Percentiles rank a stretch among this genome's conserved stretches.
Conservation (phyloP, 1,140 invertebrate genomes). For the Apis cerana region DNA sequence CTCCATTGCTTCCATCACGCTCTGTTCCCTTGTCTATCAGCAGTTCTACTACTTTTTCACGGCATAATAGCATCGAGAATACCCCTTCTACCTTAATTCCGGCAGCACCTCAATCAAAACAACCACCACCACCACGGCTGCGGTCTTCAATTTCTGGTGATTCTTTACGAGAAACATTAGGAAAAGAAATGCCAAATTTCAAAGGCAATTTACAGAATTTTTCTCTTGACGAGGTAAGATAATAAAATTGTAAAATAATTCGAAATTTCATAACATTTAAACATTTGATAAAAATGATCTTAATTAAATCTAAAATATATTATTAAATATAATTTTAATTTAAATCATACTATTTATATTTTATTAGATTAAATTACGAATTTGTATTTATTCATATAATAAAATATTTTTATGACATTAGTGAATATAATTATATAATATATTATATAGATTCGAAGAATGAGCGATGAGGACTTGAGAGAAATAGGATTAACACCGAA, state of each 20-base stretch:
- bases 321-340: neutral
- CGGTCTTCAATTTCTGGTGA: slow-evolving; percentile 73
- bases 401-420: neutral
- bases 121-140: slow-evolving; percentile 72
- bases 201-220: slow-evolving; percentile 78
- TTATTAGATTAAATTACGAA: too few species aligned
- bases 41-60: slow-evolving; percentile 53
- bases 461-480: slow-evolving; percentile 82
- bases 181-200: slow-evolving; percentile 80
- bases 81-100: slow-evolving; percentile 57
- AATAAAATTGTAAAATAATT: neutral
- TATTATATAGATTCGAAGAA: slow-evolving; percentile 81
- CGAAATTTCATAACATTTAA: slow-evolving; percentile 4
- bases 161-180: slow-evolving; percentile 75
- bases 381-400: too few species aligned
- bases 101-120: slow-evolving; percentile 63
- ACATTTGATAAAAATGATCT: slow-evolving; percentile 15
- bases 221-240: slow-evolving; percentile 78
- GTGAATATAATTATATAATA: neutral
- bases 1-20: slow-evolving; percentile 66
- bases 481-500: slow-evolving; percentile 80
- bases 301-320: slow-evolving; percentile 10
- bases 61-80: slow-evolving; percentile 67
- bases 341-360: too few species aligned
- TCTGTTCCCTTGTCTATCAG: slow-evolving; percentile 58